phyloP scores from a whole-genome alignment of 2,797 vertebrate genomes.

The Graptemys geographica region DNA sequence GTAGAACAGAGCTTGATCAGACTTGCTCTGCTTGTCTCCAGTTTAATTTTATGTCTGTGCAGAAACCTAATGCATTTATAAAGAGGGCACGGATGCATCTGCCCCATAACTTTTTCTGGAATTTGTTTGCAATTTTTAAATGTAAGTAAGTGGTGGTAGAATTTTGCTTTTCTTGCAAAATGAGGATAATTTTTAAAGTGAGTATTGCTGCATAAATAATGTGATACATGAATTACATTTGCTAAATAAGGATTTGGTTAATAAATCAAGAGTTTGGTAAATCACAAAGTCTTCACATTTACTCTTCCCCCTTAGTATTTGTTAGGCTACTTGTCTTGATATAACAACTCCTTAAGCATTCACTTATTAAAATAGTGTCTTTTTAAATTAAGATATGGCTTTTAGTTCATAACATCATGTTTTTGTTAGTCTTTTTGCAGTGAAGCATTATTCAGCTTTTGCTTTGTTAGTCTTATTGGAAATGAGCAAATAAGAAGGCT shows the following conservation, averaged over 20 bases:
- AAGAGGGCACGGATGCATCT: not conserved
- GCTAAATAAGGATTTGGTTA: not conserved
- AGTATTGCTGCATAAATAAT: not conserved
- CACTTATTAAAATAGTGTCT: not conserved
- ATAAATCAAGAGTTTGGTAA: not conserved
- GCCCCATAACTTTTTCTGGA: not conserved
- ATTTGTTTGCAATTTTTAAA: not conserved
- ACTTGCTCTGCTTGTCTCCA: not conserved
- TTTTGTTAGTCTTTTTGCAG: constrained; percentile 15
- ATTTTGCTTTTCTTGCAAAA: not conserved
- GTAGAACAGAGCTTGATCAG: not conserved
- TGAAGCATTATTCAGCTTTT: constrained; percentile 19
- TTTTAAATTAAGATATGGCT: not conserved
- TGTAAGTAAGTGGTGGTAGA: not conserved
- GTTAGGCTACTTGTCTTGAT: not conserved
- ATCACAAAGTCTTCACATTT: not conserved
- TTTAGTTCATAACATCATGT: not conserved
- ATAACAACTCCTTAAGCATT: not conserved
- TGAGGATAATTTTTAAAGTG: not conserved
- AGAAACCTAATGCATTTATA: not conserved
- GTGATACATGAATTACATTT: not conserved
- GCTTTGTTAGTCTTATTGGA: constrained; percentile 23
- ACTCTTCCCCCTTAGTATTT: not conserved
- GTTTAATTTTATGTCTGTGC: not conserved
- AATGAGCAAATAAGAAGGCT: constrained; percentile 44